Conservation (phyloP, 1,140 invertebrate species). For the Steinernema khuongi region DNA sequence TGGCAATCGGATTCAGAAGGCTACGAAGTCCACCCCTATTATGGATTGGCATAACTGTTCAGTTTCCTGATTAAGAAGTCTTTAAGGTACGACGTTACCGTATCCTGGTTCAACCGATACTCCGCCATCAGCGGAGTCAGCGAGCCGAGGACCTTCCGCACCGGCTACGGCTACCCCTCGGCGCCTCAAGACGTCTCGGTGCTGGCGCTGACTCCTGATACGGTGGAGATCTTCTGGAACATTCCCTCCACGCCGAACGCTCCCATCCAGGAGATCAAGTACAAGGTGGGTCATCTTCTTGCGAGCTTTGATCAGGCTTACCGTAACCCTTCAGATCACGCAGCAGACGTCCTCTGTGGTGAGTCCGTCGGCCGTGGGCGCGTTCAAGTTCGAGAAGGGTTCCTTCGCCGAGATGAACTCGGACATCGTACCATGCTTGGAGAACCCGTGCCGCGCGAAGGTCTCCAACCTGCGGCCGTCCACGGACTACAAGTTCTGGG, state of each 20-base stretch:
- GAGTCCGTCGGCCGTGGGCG: slow-evolving; percentile 36
- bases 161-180: slow-evolving; percentile 52
- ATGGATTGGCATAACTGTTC: too few relatives aligned
- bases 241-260: slow-evolving; percentile 52
- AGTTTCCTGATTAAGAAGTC: background rate
- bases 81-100: slow-evolving; percentile 49
- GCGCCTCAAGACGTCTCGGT: slow-evolving; percentile 48
- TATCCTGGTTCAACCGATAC: slow-evolving; percentile 56
- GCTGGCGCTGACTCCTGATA: slow-evolving; percentile 49
- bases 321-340: slow-evolving; percentile 21
- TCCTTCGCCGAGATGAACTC: slow-evolving; percentile 40
- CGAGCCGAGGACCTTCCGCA: slow-evolving; percentile 41
- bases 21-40: too few relatives aligned
- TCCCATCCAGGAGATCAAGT: slow-evolving; percentile 52
- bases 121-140: slow-evolving; percentile 39
- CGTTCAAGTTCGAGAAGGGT: slow-evolving; percentile 33
- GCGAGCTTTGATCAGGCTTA: background rate
- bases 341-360: slow-evolving; percentile 38
- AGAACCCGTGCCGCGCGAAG: slow-evolving; percentile 54
- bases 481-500: slow-evolving; percentile 57
- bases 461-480: slow-evolving; percentile 53
- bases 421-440: slow-evolving; percentile 47
- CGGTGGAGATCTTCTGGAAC: slow-evolving; percentile 53
- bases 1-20: too few relatives aligned
- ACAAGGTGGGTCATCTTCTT: slow-evolving; percentile 39